These are phyloP conservation scores for Drosophila sordidula DNA, from an alignment of 2,888 invertebrate species.

Conservation along the genomic window DNA sequence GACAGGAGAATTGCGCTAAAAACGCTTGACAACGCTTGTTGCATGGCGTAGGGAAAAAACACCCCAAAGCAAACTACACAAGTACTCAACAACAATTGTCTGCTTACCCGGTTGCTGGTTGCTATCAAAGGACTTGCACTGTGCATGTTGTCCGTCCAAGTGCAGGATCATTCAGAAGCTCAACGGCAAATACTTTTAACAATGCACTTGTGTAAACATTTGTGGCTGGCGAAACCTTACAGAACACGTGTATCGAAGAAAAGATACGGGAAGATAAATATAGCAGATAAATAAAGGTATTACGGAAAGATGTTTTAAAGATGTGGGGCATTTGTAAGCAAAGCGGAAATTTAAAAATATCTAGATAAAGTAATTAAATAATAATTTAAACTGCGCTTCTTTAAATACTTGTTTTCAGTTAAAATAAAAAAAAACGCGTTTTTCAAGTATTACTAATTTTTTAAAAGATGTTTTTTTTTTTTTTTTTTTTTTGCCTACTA, in stretches of 20 bases:
- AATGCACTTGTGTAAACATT: conserved; percentile 47
- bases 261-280: conserved; percentile 27
- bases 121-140: conserved; percentile 25
- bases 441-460: too few species aligned
- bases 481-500: too few species aligned
- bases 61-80: conserved; percentile 17
- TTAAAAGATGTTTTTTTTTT: too few species aligned
- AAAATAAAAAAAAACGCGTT: too few species aligned
- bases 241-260: conserved; percentile 8
- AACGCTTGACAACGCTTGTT: conserved; percentile 43
- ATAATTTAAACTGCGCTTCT: too few species aligned
- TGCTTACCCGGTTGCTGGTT: conserved; percentile 12
- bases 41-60: conserved; percentile 13
- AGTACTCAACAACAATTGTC: conserved; percentile 14
- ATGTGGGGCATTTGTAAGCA: not conserved
- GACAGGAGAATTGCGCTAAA: not conserved
- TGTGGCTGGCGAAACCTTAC: conserved; percentile 10
- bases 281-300: conserved; percentile 21
- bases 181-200: conserved; percentile 39
- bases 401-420: too few species aligned
- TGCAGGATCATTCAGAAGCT: conserved; percentile 43
- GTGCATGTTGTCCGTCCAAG: conserved; percentile 30
- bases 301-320: not conserved
- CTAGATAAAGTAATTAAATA: too few species aligned
- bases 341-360: not conserved